These are phyloP conservation scores for Scarus forsteni DNA, from an alignment of 2,797 vertebrate species.

Conservation along the genomic window DNA sequence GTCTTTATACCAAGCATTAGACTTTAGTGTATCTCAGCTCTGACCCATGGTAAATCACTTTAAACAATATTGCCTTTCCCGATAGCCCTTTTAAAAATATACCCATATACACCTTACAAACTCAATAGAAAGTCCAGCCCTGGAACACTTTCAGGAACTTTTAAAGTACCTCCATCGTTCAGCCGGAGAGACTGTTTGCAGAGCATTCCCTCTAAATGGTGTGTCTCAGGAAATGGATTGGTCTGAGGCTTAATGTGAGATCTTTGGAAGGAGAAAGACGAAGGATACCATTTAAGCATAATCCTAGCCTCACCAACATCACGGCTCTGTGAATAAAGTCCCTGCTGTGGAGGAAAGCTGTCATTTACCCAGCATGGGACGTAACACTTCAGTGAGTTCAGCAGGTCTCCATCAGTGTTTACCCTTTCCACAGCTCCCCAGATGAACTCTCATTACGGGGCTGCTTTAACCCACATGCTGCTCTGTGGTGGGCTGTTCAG, in stretches of 20 bases:
- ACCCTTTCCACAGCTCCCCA: slow-evolving; percentile 62
- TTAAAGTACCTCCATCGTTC: slow-evolving; percentile 34
- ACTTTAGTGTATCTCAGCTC: too few species aligned
- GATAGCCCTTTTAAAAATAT: too few species aligned
- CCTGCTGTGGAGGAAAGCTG: slow-evolving; percentile 68
- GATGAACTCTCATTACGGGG: slow-evolving; percentile 65
- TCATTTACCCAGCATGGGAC: slow-evolving; percentile 69
- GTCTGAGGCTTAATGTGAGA: slow-evolving; percentile 43
- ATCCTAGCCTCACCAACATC: slow-evolving; percentile 68
- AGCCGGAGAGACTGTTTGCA: slow-evolving; percentile 27
- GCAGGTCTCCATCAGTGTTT: slow-evolving; percentile 68
- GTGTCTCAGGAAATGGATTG: slow-evolving; percentile 41
- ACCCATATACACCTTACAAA: too few species aligned
- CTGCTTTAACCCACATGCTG: slow-evolving; percentile 14
- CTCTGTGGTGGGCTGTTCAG: not conserved
- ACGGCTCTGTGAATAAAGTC: slow-evolving; percentile 64
- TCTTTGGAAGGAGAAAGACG: slow-evolving; percentile 38
- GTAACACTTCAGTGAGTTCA: slow-evolving; percentile 71
- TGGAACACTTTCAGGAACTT: slow-evolving; percentile 17
- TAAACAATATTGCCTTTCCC: too few species aligned
- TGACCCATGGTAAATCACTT: too few species aligned
- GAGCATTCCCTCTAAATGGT: slow-evolving; percentile 31
- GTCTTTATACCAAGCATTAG: too few species aligned
- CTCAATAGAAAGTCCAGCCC: too few species aligned
- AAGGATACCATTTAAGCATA: slow-evolving; percentile 56